Evolutionary conservation across 2,888 invertebrate genomes (phyloP).

Genomic region (Limnephilus lunatus): DNA sequence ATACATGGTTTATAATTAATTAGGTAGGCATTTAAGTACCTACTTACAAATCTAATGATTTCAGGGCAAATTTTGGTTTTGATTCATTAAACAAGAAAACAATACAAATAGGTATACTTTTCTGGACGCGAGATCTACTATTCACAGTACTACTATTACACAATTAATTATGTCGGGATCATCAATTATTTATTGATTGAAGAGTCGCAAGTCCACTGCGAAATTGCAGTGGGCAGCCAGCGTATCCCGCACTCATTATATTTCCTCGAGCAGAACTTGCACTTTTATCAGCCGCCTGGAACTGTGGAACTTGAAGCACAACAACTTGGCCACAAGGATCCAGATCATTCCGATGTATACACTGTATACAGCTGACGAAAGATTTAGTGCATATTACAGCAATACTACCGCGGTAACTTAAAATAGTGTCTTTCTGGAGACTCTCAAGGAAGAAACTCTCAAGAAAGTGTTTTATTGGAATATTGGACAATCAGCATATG

Average conservation of each 20-base stretch:
- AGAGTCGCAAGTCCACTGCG: conserved; percentile 18
- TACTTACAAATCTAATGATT: no score
- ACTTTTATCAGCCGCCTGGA: conserved; percentile 47
- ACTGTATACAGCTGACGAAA: neutral
- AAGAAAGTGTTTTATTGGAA: no score
- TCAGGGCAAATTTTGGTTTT: no score
- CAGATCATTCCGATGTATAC: conserved; percentile 6
- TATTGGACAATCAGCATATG: no score
- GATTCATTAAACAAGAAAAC: no score
- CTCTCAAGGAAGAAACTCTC: no score
- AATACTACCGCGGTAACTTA: neutral
- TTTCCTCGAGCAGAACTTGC: conserved; percentile 48
- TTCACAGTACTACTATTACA: no score
- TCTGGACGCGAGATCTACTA: neutral
- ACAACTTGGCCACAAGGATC: conserved; percentile 4
- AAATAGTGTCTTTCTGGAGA: no score
- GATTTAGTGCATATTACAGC: neutral
- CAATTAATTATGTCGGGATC: neutral
- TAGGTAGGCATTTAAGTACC: no score
- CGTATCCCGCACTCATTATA: conserved; percentile 44
- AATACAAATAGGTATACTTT: no score
- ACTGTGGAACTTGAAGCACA: conserved; percentile 22
- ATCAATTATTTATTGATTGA: neutral
- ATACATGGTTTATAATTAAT: no score
- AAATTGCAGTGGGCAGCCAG: conserved; percentile 18